Conservation (phyloP, 2,888 invertebrate genomes). For the Brachynemurus nebulosus region DNA sequence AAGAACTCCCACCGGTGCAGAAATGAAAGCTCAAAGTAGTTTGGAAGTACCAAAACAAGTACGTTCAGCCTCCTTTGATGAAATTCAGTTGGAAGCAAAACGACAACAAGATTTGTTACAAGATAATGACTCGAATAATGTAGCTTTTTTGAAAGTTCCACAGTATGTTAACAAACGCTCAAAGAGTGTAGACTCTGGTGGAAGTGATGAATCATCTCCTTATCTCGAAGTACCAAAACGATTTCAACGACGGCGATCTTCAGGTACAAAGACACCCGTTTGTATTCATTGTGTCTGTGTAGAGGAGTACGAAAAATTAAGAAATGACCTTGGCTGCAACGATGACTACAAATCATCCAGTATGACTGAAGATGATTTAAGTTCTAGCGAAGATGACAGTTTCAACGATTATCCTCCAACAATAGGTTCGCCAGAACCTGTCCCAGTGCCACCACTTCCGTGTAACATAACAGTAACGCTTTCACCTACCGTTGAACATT, state of each 20-base stretch:
- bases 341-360: constrained; percentile 20
- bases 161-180: constrained; percentile 54
- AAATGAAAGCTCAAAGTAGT: constrained; percentile 85
- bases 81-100: constrained; percentile 68
- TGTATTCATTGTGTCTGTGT: constrained; percentile 67
- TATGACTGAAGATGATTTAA: constrained; percentile 33
- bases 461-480: constrained; percentile 48
- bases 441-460: constrained; percentile 30
- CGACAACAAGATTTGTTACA: constrained; percentile 33
- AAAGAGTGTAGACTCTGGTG: constrained; percentile 67
- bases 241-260: constrained; percentile 47
- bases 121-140: constrained; percentile 16
- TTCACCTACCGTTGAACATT: constrained; percentile 33
- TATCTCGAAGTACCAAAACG: constrained; percentile 36
- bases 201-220: constrained; percentile 50
- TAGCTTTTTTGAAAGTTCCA: constrained; percentile 31
- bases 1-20: constrained; percentile 75
- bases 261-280: constrained; percentile 50
- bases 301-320: constrained; percentile 54
- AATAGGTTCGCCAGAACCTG: constrained; percentile 27
- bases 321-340: constrained; percentile 29
- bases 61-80: constrained; percentile 81
- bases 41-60: constrained; percentile 84
- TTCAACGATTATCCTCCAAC: constrained; percentile 11
- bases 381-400: constrained; percentile 34